phyloP scores from a whole-genome alignment of 2,888 invertebrate genomes.

The Latheticus oryzae region DNA sequence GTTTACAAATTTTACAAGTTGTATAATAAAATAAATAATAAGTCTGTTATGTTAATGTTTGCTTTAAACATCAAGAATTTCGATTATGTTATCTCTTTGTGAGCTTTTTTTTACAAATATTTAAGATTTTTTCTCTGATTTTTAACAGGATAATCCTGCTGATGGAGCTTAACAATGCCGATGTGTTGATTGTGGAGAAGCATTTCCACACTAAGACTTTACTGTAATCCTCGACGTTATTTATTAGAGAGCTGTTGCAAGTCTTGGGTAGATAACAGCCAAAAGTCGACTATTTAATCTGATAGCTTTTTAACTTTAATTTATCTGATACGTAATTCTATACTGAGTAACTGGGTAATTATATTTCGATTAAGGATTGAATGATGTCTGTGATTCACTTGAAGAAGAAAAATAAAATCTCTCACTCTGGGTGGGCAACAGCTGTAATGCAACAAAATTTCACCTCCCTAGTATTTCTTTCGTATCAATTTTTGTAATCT shows the following conservation, averaged over 20 bases:
- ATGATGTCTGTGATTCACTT: background rate
- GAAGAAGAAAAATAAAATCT: slow-evolving; percentile 1
- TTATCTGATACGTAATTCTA: background rate
- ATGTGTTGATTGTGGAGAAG: no score
- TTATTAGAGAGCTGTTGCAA: slow-evolving; percentile 3
- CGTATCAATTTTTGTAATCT: slow-evolving; percentile 4
- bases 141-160: no score
- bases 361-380: slow-evolving; percentile 2
- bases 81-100: no score
- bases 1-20: no score
- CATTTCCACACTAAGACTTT: no score
- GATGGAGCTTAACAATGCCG: no score
- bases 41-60: no score
- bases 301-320: background rate
- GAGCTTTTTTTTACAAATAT: no score
- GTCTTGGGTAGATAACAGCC: background rate
- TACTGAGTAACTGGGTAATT: background rate
- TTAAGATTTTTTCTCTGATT: no score
- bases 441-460: background rate
- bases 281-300: slow-evolving; percentile 3
- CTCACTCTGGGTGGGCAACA: slow-evolving; percentile 2
- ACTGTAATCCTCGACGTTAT: no score
- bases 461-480: background rate
- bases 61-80: no score
- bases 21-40: no score